phyloP scores from a whole-genome alignment of 2,113 vertebrate genomes.

The Heptranchias perlo region DNA sequence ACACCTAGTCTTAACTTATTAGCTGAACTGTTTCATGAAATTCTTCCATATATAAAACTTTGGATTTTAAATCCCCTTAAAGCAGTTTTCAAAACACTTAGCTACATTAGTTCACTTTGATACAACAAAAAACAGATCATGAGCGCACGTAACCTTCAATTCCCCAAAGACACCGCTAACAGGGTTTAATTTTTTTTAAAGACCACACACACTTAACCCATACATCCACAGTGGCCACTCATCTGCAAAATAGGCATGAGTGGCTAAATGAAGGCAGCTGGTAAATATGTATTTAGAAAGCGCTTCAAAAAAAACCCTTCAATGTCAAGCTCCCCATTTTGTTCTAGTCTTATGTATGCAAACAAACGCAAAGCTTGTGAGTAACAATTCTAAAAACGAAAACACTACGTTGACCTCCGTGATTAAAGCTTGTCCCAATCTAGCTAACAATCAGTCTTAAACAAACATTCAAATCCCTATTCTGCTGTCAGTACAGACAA shows the following conservation, averaged over 20 bases:
- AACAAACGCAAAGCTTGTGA: background rate
- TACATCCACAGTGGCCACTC: background rate
- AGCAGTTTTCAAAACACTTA: background rate
- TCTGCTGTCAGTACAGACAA: background rate
- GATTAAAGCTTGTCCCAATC: background rate
- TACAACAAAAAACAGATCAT: background rate
- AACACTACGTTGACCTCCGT: background rate
- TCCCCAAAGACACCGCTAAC: background rate
- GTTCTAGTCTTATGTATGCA: background rate
- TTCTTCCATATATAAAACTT: background rate
- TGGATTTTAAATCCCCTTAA: background rate
- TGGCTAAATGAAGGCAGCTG: background rate
- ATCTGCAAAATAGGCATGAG: background rate
- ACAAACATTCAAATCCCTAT: background rate
- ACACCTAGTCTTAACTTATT: background rate
- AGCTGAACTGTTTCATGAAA: background rate
- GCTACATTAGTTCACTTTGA: background rate
- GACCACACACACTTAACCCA: background rate
- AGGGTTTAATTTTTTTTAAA: background rate
- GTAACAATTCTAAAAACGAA: slow-evolving; percentile 17
- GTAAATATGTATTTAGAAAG: background rate
- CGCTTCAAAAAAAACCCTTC: background rate
- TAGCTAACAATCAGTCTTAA: background rate
- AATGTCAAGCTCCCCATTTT: background rate
- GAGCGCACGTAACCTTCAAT: background rate